phyloP scores from a whole-genome alignment of 2,888 invertebrate genomes.

The Drosophila prolongata region DNA sequence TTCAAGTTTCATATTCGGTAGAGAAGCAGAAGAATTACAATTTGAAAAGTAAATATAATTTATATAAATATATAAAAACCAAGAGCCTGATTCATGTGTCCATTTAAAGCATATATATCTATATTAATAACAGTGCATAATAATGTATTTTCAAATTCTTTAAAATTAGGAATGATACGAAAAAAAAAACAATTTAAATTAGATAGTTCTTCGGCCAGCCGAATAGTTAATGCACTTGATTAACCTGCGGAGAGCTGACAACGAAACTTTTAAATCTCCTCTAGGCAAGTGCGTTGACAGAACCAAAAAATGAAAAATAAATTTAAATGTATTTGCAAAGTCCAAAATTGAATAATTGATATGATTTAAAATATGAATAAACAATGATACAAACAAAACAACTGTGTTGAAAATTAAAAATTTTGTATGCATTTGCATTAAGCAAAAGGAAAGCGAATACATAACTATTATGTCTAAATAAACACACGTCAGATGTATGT shows the following conservation, averaged over 20 bases:
- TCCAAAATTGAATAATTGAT: conserved; percentile 2
- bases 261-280: conserved; percentile 5
- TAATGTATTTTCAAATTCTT: conserved; percentile 56
- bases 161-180: conserved; percentile 41
- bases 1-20: conserved; percentile 70
- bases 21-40: conserved; percentile 29
- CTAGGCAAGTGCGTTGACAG: conserved; percentile 19
- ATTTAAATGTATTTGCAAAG: conserved; percentile 15
- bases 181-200: conserved; percentile 22
- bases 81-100: conserved; percentile 77
- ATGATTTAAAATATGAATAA: conserved; percentile 24
- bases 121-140: conserved; percentile 38
- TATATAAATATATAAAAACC: conserved; percentile 49
- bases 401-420: conserved; percentile 81
- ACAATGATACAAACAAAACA: conserved; percentile 42
- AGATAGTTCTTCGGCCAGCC: conserved; percentile 24
- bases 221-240: conserved; percentile 24
- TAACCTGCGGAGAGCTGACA: conserved; percentile 2
- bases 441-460: conserved; percentile 53
- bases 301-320: conserved; percentile 22
- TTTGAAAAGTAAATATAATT: conserved; percentile 53
- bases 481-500: conserved; percentile 42
- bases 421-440: conserved; percentile 63
- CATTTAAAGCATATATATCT: conserved; percentile 62
- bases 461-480: conserved; percentile 67